Base-by-base conservation (phyloP, 1,140 invertebrate species). In the Nephotettix cincticeps region DNA sequence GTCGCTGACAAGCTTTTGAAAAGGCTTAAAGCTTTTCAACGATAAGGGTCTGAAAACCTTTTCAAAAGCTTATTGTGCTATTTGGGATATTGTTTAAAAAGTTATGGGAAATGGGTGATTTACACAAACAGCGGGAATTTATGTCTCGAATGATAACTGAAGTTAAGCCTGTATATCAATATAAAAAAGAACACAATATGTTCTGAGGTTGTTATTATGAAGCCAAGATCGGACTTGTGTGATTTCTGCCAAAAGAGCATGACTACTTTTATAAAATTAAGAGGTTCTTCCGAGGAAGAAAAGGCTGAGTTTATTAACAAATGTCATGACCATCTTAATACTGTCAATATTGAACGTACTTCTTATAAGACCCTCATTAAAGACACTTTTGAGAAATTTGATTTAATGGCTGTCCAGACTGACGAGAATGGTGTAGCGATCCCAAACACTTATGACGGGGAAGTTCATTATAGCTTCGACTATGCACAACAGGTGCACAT, bases 391-490 rank as follows among this genome's bases (percentile, higher is more conserved):
- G 19, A 58, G 1, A n/a, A 30, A n/a, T 11, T 30, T 1, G 29
- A 43, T 30, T n/a, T n/a, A 21, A 40, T 25, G 9, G 29, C 45
- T 32, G 27, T 58, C 13, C 40, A 19, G 0, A 23, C n/a, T 6
- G 1, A 30, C n/a, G 13, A 21, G 27, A 68, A 40, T 1, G 17
- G 23, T 13, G n/a, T 13, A 47, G 14, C 25, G 51, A 27, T 3
- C 14, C 66, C 66, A 2, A 27, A 27, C 4, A 25, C 66, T 17
- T 43, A 27, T 68, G 43, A 68, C 3, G 21, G 66, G n/a, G 21
- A 11, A 25, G 21, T 29, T 11, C 71, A 72, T 45, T 72, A 69
- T 29, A 54, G 36, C 27, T 72, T 72, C 32, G 66, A 72, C 63
- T 61, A 66, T 36, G 68, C 72, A 11, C 61, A 70, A 40, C 47